Percentiles rank a stretch among this genome's conserved stretches.
phyloP scores from a whole-genome alignment of 2,888 invertebrate species.

The Drosophila mettleri region DNA sequence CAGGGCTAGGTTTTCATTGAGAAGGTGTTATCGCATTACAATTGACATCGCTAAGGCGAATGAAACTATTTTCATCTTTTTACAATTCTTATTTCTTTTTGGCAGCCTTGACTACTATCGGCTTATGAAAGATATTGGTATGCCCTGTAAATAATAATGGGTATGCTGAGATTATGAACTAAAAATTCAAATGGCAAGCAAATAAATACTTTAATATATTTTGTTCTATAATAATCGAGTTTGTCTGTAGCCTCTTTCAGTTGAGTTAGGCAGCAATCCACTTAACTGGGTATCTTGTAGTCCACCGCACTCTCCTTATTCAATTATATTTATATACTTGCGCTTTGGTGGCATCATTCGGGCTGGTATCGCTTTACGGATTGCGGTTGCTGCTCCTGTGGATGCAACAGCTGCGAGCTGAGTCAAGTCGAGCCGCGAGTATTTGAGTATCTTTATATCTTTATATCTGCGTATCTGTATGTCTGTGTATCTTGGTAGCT shows the following conservation, averaged over 20 bases:
- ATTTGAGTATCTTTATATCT: constrained; percentile 6
- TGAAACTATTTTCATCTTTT: constrained; percentile 67
- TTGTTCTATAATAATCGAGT: no score
- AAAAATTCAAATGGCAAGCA: no score
- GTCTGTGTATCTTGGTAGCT: constrained; percentile 10
- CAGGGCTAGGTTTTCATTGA: constrained; percentile 34
- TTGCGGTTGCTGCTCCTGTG: constrained; percentile 42
- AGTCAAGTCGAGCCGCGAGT: constrained; percentile 40
- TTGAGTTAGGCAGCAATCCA: no score
- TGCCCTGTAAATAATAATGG: neutral
- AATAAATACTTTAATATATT: no score
- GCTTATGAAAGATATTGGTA: constrained; percentile 18
- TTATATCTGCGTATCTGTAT: neutral
- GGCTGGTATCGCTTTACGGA: constrained; percentile 52
- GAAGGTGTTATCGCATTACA: constrained; percentile 55
- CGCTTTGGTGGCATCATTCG: constrained; percentile 22
- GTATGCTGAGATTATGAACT: neutral
- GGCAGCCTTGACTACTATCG: constrained; percentile 19
- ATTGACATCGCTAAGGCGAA: constrained; percentile 70
- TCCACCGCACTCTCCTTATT: neutral
- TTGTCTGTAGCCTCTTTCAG: no score
- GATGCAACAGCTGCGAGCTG: constrained; percentile 48
- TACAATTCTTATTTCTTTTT: constrained; percentile 36
- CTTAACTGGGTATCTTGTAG: neutral
- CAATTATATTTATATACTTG: constrained; percentile 35